Evolutionary conservation across 2,888 invertebrate genomes (phyloP).

Genomic region (Platypus cylindrus): DNA sequence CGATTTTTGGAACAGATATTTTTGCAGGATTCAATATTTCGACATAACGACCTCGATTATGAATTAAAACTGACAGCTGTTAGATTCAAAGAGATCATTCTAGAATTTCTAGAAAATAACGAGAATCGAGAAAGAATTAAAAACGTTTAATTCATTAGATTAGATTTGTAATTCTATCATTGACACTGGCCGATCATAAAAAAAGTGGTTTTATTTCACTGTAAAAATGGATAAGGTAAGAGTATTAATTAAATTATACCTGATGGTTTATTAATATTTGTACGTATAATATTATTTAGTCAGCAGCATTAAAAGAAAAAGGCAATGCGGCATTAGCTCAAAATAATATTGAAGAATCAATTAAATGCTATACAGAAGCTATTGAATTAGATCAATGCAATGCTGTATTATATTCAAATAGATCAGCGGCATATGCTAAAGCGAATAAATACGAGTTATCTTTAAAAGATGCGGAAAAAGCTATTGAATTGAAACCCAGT

Average conservation of each 20-base stretch:
- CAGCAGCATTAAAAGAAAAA: conserved; percentile 68
- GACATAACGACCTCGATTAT: too few species aligned
- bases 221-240: conserved; percentile 15
- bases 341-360: conserved; percentile 66
- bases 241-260: background rate
- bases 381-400: conserved; percentile 66
- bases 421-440: conserved; percentile 84
- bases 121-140: too few species aligned
- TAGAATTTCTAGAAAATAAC: too few species aligned
- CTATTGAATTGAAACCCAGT: conserved; percentile 63
- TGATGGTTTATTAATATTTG: background rate
- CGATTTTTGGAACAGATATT: too few species aligned
- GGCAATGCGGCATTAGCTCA: conserved; percentile 75
- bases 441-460: conserved; percentile 61
- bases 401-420: conserved; percentile 83
- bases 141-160: too few species aligned
- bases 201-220: background rate
- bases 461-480: conserved; percentile 74
- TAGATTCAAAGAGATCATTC: too few species aligned
- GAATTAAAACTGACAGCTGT: too few species aligned
- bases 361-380: conserved; percentile 68
- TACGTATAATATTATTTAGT: conserved; percentile 39
- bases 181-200: too few species aligned
- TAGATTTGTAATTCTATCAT: too few species aligned
- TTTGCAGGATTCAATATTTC: too few species aligned